Evolutionary conservation across 2,113 vertebrate species (phyloP).

Genomic region (Epinephelus lanceolatus): DNA sequence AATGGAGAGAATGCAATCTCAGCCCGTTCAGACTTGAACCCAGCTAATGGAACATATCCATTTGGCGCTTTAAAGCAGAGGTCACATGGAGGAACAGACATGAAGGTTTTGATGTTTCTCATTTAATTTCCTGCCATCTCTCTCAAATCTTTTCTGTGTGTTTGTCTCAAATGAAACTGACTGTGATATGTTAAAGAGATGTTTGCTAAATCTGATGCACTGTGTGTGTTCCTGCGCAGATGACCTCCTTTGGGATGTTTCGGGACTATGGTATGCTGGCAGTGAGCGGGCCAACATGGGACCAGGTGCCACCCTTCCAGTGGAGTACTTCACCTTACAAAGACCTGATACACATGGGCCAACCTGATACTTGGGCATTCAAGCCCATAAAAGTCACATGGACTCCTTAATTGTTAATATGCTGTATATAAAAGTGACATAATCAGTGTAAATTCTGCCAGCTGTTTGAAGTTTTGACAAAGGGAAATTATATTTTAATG

Average conservation of each 20-base stretch:
- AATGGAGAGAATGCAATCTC: slow-evolving; percentile 94
- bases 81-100: slow-evolving; percentile 92
- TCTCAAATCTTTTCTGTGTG: neutral
- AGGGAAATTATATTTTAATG: slow-evolving; percentile 44
- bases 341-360: slow-evolving; percentile 90
- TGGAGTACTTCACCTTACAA: slow-evolving; percentile 93
- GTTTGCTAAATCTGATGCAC: slow-evolving; percentile 7
- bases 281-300: slow-evolving; percentile 91
- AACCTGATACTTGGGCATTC: slow-evolving; percentile 94
- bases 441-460: neutral
- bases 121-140: neutral
- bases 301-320: slow-evolving; percentile 91
- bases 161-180: neutral
- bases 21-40: slow-evolving; percentile 94
- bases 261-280: slow-evolving; percentile 86
- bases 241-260: slow-evolving; percentile 89
- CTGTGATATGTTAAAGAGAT: neutral
- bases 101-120: slow-evolving; percentile 86
- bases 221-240: slow-evolving; percentile 76
- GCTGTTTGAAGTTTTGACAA: slow-evolving; percentile 38
- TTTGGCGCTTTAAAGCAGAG: slow-evolving; percentile 92
- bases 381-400: slow-evolving; percentile 87
- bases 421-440: neutral
- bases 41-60: slow-evolving; percentile 92
- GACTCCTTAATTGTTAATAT: slow-evolving; percentile 78